These are phyloP conservation scores for Callithrix jacchus DNA, from an alignment of 2,113 vertebrate species.

Conservation along the genomic window DNA sequence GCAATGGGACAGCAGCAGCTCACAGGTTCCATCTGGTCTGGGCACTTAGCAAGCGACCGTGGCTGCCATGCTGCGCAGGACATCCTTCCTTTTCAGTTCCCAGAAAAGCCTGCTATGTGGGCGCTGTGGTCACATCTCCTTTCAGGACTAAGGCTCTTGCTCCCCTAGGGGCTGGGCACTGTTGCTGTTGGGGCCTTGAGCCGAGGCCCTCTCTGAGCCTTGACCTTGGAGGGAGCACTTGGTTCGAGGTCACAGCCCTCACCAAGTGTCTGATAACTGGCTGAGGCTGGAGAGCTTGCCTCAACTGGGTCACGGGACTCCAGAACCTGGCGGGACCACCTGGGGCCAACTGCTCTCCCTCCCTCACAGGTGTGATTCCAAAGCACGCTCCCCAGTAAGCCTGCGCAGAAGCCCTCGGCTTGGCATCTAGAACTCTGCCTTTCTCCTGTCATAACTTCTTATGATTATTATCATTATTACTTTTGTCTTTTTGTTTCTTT, in stretches of 20 bases:
- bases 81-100: neutral
- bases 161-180: neutral
- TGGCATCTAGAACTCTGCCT: neutral
- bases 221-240: neutral
- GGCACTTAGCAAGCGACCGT: accelerated
- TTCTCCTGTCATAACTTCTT: neutral
- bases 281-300: neutral
- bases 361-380: neutral
- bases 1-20: neutral
- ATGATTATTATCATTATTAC: neutral
- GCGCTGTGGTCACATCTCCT: neutral
- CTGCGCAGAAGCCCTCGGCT: neutral
- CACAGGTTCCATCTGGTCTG: neutral
- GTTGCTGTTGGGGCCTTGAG: neutral
- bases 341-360: neutral
- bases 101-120: neutral
- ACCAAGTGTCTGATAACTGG: neutral
- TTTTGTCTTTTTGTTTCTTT: no score
- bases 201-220: neutral
- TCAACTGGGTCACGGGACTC: neutral
- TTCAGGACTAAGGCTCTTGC: neutral
- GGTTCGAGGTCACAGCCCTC: neutral
- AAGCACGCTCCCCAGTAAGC: neutral
- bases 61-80: neutral
- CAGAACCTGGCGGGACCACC: neutral